phyloP scores from a whole-genome alignment of 2,888 invertebrate genomes.

The Petrolisthes cinctipes region DNA sequence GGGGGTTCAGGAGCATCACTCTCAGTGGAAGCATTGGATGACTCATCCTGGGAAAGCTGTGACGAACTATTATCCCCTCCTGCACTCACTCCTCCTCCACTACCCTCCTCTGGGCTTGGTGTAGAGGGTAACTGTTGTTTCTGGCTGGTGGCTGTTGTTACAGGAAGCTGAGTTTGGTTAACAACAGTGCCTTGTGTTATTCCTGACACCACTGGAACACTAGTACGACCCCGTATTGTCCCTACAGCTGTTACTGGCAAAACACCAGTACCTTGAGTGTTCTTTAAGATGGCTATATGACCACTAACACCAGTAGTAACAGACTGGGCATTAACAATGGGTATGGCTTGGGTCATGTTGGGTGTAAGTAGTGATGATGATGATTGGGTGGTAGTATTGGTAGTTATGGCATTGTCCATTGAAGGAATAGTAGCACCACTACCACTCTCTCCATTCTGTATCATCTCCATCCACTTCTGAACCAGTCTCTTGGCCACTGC shows the following conservation, averaged over 20 bases:
- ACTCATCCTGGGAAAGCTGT: constrained; percentile 40
- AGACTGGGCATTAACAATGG: no score
- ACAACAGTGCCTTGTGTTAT: not conserved
- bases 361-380: not conserved
- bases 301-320: not conserved
- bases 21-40: constrained; percentile 54
- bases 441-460: constrained; percentile 32
- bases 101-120: not conserved
- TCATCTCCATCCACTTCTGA: constrained; percentile 54
- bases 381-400: not conserved
- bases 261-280: not conserved
- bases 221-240: not conserved
- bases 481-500: constrained; percentile 39
- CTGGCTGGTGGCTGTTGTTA: no score
- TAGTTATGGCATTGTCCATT: not conserved
- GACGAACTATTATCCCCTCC: constrained; percentile 46
- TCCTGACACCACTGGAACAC: not conserved
- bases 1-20: constrained; percentile 31
- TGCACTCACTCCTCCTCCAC: constrained; percentile 14
- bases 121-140: not conserved
- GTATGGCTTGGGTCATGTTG: not conserved
- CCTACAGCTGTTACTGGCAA: not conserved
- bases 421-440: not conserved
- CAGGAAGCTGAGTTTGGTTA: not conserved
- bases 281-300: not conserved